phyloP scores from a whole-genome alignment of 2,888 invertebrate genomes.

The Parthenolecanium corni region DNA sequence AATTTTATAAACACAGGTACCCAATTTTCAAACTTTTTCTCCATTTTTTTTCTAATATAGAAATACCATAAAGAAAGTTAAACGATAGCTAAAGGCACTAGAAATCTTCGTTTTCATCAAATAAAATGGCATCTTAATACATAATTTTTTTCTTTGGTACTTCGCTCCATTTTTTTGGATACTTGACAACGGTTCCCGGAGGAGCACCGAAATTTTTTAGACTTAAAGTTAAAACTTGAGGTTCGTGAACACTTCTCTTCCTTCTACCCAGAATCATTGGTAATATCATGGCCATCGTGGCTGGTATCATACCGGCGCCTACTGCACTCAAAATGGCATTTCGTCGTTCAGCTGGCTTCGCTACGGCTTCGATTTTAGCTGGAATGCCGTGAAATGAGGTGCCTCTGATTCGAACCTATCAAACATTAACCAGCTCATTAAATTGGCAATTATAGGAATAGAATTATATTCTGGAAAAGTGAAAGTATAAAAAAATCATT shows the following conservation, averaged over 20 bases:
- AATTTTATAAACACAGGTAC: no score
- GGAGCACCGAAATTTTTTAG: constrained; percentile 2
- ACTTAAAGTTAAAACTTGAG: constrained; percentile 25
- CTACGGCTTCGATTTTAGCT: constrained; percentile 9
- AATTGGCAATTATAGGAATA: no score
- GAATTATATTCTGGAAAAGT: no score
- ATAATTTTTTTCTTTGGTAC: constrained; percentile 12
- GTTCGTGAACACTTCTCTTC: constrained; percentile 34
- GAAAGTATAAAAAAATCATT: neutral
- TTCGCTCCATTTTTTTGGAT: constrained; percentile 10
- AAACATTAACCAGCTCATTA: no score
- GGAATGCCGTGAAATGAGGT: neutral
- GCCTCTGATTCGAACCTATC: neutral
- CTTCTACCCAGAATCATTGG: constrained; percentile 59
- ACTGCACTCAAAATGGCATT: constrained; percentile 58
- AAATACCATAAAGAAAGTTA: no score
- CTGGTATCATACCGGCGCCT: constrained; percentile 67
- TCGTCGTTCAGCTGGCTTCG: constrained; percentile 38
- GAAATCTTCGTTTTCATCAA: neutral
- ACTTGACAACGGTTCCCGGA: constrained; percentile 2
- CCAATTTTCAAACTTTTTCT: no score
- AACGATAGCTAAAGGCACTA: constrained; percentile 7
- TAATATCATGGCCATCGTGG: constrained; percentile 67
- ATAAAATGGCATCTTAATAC: constrained; percentile 21
- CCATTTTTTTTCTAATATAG: no score